Evolutionary conservation across 1,140 invertebrate species (phyloP), one percentile per base, ranked within the genome.

Genomic region (Drosophila teissieri): DNA sequence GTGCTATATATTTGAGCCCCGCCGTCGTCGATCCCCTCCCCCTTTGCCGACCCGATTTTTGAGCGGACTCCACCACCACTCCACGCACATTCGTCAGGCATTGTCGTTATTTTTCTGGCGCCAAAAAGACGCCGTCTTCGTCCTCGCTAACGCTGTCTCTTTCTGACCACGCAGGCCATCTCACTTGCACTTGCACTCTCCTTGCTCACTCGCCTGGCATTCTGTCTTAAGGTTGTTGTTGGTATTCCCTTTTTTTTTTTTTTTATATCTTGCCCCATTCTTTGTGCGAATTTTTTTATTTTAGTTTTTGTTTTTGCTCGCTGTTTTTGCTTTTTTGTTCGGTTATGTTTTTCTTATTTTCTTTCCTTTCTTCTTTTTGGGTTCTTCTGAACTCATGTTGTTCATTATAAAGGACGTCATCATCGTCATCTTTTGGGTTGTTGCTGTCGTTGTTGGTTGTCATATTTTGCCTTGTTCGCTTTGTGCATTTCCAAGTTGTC

Each of bases 21-120:
- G 27, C 36, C 42, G 65, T 72, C 10, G 5, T 34, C 14, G 42
- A 40, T 51, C 58, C 37, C 31, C 54, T 73, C 39, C 57, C 68
- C 46, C 27, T 19, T 58, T 60, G 37, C 12, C 19, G 19, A 17
- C 45, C 36, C 22, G 27, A 40, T 42, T 39, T 17, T 6, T 22
- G 17, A 31, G 37, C 53, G 52, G 45, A 40, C 73, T 53, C 51
- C 51, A 34, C 44, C 51, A 34, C 34, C 46, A 40, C 31, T 14
- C 42, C 65, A 70, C 75, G 83, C 78, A 77, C 68, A 90, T 84
- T 84, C 85, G 70, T 84, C 86, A 85, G 80, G 86, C 81, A 90
- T 90, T 90, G 86, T 90, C 77, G 88, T 90, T 91, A 91, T 88
- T 91, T 91, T 90, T 91, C 82, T 91, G 88, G 88, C 88, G 88